A percentile compares a stretch with the other conserved stretches of the same genome.
Conservation (phyloP, 2,113 vertebrate species). For the Ivindomyrus marchei region DNA sequence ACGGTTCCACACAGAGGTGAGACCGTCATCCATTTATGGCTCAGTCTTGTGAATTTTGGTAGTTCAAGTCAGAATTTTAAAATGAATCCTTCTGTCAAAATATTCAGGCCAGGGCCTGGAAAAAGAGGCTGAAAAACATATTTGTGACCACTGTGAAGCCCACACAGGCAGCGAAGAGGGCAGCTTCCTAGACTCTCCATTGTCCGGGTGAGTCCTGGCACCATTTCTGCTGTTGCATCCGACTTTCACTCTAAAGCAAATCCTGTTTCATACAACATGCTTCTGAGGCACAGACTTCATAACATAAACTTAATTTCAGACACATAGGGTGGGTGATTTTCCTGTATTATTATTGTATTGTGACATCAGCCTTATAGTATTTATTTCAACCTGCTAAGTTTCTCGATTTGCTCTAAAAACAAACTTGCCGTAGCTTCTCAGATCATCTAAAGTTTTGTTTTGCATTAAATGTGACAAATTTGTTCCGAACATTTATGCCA, state of each 20-base stretch:
- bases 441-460: background rate
- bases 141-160: slow-evolving; percentile 30
- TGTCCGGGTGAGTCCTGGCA: slow-evolving; percentile 25
- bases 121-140: background rate
- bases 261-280: background rate
- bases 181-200: slow-evolving; percentile 24
- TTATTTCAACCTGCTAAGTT: background rate
- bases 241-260: background rate
- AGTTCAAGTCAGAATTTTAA: background rate
- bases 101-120: background rate
- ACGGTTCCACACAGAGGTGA: background rate
- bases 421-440: background rate
- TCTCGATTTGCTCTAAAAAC: background rate
- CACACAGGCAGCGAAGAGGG: slow-evolving; percentile 34
- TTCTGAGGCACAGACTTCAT: background rate
- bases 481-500: background rate
- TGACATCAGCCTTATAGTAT: background rate
- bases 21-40: background rate
- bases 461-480: background rate
- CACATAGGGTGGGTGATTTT: background rate
- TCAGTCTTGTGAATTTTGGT: background rate
- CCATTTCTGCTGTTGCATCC: background rate
- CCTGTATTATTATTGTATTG: background rate
- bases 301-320: background rate
- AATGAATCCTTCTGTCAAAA: background rate